Evolutionary conservation across 1,140 invertebrate species (phyloP).

Genomic region (honey bee (Apis mellifera)): DNA sequence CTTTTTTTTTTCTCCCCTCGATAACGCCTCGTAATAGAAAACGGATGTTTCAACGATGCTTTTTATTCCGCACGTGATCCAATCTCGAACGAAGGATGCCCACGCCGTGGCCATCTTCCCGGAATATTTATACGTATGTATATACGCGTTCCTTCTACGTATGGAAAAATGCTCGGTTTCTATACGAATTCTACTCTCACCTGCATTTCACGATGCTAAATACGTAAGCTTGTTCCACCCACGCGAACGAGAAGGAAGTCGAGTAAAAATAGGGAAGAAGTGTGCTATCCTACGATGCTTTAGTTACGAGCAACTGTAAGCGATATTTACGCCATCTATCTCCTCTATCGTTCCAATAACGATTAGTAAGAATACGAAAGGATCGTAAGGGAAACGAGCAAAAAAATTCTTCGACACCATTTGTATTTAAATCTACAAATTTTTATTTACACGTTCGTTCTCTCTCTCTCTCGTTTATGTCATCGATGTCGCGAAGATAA

Average conservation of each 20-base stretch:
- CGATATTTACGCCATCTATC: slow-evolving; percentile 38
- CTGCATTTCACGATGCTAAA: slow-evolving; percentile 41
- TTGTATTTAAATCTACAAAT: too few species aligned
- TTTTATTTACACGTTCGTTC: too few species aligned
- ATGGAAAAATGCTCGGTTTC: slow-evolving; percentile 22
- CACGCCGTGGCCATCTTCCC: not conserved
- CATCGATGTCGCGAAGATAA: too few species aligned
- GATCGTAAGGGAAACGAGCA: too few species aligned
- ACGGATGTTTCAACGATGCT: not conserved
- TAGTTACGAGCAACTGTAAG: not conserved
- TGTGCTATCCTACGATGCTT: slow-evolving; percentile 20
- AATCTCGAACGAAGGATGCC: not conserved
- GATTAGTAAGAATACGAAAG: too few species aligned
- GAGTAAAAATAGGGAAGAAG: slow-evolving; percentile 43
- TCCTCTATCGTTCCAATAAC: too few species aligned
- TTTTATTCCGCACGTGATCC: not conserved
- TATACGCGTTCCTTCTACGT: not conserved
- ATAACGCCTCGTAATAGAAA: not conserved
- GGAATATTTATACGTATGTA: not conserved
- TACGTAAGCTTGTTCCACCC: slow-evolving; percentile 52
- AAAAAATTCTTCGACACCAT: too few species aligned
- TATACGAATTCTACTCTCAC: slow-evolving; percentile 41
- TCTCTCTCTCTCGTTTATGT: too few species aligned
- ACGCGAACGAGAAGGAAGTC: slow-evolving; percentile 29
- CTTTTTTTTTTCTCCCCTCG: not conserved